A percentile compares a stretch with the other conserved stretches of the same genome.
Evolutionary conservation across 2,797 vertebrate species (phyloP).

Genomic region (Cynodonichthys magdalenae): DNA sequence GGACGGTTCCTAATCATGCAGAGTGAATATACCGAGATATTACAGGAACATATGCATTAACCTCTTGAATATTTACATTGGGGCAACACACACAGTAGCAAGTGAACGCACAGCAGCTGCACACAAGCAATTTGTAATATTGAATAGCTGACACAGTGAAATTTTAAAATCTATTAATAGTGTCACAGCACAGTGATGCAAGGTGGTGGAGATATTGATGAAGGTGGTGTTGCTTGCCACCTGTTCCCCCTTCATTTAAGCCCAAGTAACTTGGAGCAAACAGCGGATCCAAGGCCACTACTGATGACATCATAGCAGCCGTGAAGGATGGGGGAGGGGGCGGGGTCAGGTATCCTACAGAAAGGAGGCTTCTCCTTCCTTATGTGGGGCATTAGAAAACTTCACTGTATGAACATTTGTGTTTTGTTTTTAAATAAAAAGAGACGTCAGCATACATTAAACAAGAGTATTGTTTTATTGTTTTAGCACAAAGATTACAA

Average conservation of each 20-base stretch:
- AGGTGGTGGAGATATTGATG: conserved; percentile 67
- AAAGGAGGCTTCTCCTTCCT: neutral
- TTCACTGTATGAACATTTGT: neutral
- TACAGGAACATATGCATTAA: conserved; percentile 70
- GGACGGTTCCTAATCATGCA: conserved; percentile 74
- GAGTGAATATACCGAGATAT: conserved; percentile 70
- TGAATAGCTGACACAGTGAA: conserved; percentile 76
- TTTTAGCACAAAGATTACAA: neutral
- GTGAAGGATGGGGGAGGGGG: neutral
- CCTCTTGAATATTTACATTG: conserved; percentile 73
- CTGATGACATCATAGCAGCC: conserved; percentile 67
- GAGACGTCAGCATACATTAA: neutral
- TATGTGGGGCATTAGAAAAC: neutral
- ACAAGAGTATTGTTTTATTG: neutral
- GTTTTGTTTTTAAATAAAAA: neutral
- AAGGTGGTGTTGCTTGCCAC: conserved; percentile 50
- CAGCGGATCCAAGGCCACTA: conserved; percentile 50
- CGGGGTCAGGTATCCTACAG: neutral
- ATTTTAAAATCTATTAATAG: conserved; percentile 76
- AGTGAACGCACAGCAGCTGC: conserved; percentile 25
- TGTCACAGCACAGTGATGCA: conserved; percentile 68
- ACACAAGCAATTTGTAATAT: conserved; percentile 77
- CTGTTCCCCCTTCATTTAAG: conserved; percentile 42
- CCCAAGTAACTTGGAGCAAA: conserved; percentile 48
- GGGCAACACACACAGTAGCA: conserved; percentile 13